These are phyloP conservation scores for Dynastes maya DNA, from an alignment of 2,888 invertebrate genomes.

Conservation along the genomic window DNA sequence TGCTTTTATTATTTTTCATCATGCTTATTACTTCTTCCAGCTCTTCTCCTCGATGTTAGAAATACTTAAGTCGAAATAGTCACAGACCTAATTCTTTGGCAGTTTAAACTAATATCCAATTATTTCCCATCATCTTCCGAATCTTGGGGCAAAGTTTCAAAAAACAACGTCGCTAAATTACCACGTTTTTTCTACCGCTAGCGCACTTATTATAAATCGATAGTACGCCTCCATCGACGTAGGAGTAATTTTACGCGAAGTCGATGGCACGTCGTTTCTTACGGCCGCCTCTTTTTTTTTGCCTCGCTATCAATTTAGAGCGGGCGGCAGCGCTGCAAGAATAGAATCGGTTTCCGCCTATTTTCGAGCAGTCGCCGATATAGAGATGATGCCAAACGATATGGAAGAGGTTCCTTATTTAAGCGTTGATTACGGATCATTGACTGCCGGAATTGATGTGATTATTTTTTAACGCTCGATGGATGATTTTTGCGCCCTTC, in stretches of 20 bases:
- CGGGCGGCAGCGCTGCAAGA: not conserved
- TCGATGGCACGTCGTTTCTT: slow-evolving; percentile 47
- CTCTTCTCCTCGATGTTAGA: too few relatives aligned
- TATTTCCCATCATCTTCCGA: too few relatives aligned
- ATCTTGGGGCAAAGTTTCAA: not conserved
- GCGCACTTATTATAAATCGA: slow-evolving; percentile 49
- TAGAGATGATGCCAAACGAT: slow-evolving; percentile 45
- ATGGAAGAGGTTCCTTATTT: slow-evolving; percentile 37
- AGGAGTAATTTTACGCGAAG: slow-evolving; percentile 37
- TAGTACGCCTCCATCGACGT: slow-evolving; percentile 13
- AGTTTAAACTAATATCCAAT: not conserved
- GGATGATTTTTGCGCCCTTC: not conserved
- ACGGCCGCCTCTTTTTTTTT: slow-evolving; percentile 28
- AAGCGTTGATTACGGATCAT: slow-evolving; percentile 46
- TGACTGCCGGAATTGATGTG: slow-evolving; percentile 35
- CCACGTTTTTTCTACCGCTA: not conserved
- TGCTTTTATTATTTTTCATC: too few relatives aligned
- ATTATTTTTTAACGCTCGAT: slow-evolving; percentile 28
- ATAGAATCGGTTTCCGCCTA: slow-evolving; percentile 19
- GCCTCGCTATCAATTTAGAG: slow-evolving; percentile 42
- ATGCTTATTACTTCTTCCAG: too few relatives aligned
- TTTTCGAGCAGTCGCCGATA: slow-evolving; percentile 19
- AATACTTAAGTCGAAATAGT: too few relatives aligned
- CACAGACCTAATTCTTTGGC: too few relatives aligned
- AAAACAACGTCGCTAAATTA: not conserved